Conservation (phyloP, 2,113 vertebrate species). For the Engystomops pustulosus region DNA sequence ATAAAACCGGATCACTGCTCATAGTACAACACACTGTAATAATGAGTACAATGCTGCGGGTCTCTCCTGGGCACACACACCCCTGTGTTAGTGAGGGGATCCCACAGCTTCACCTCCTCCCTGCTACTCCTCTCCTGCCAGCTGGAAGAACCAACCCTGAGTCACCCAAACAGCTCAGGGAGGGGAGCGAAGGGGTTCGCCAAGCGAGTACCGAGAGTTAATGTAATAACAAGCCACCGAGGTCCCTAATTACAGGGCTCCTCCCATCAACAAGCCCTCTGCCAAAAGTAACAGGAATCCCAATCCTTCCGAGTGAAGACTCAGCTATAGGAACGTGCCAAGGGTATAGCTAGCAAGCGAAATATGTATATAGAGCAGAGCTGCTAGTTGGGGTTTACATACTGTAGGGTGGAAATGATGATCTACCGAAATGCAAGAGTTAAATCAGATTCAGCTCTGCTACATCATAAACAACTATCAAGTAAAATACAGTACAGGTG, state of each 20-base stretch:
- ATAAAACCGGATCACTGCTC: neutral
- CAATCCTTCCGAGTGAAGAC: too few species aligned
- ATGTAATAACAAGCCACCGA: constrained; percentile 33
- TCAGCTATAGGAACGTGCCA: too few species aligned
- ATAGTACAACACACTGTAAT: neutral
- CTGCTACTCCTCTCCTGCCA: neutral
- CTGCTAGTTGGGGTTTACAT: neutral
- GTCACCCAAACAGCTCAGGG: constrained; percentile 25
- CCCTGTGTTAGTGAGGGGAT: constrained; percentile 32
- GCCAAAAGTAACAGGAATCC: neutral
- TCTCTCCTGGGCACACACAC: neutral
- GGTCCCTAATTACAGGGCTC: constrained; percentile 27
- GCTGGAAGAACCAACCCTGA: constrained; percentile 18
- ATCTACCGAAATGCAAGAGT: neutral
- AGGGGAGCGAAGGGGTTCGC: constrained; percentile 5
- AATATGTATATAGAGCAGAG: neutral
- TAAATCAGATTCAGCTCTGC: neutral
- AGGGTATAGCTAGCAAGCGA: too few species aligned
- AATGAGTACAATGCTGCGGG: neutral
- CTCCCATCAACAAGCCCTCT: constrained; percentile 19
- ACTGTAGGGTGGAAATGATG: too few species aligned
- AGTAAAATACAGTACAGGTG: neutral
- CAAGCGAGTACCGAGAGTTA: constrained; percentile 16
- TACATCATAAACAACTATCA: neutral
- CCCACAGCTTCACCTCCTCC: constrained; percentile 24